A percentile compares a stretch with the other conserved stretches of the same genome.
Evolutionary conservation across 2,797 vertebrate species (phyloP).

Genomic region (Numenius phaeopus): DNA sequence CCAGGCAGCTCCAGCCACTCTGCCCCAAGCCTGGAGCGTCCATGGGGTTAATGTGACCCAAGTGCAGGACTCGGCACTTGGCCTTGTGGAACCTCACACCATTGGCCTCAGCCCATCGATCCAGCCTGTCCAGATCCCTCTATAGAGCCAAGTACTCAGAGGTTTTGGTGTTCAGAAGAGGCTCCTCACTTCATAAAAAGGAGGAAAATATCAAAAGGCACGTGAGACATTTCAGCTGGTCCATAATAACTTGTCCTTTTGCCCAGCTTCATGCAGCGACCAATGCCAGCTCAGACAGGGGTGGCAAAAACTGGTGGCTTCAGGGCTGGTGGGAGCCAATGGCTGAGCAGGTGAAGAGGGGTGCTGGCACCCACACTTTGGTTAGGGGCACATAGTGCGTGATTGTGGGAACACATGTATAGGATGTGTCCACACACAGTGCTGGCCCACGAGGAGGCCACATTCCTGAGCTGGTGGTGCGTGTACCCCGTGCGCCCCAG

Average conservation of each 20-base stretch:
- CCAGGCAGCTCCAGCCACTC: neutral
- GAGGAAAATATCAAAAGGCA: neutral
- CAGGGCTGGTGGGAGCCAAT: accelerated
- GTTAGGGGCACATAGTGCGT: accelerated
- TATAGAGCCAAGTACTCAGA: neutral
- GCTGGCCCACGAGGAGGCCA: accelerated
- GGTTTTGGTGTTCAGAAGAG: neutral
- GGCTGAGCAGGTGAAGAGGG: neutral
- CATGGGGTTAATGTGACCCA: neutral
- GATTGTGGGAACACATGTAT: accelerated
- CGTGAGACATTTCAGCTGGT: neutral
- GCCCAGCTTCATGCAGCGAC: accelerated
- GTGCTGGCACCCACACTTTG: neutral
- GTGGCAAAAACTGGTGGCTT: no score
- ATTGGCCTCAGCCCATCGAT: neutral
- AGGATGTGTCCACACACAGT: accelerated
- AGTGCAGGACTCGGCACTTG: neutral
- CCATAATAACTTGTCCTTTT: neutral
- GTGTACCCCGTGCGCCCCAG: accelerated
- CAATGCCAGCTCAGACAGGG: accelerated
- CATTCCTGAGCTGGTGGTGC: accelerated
- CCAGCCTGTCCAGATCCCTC: neutral
- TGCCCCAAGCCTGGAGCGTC: neutral
- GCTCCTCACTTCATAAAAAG: neutral
- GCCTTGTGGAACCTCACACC: neutral